These are phyloP conservation scores for Bucorvus abyssinicus DNA, from an alignment of 2,797 vertebrate genomes.

Conservation along the genomic window DNA sequence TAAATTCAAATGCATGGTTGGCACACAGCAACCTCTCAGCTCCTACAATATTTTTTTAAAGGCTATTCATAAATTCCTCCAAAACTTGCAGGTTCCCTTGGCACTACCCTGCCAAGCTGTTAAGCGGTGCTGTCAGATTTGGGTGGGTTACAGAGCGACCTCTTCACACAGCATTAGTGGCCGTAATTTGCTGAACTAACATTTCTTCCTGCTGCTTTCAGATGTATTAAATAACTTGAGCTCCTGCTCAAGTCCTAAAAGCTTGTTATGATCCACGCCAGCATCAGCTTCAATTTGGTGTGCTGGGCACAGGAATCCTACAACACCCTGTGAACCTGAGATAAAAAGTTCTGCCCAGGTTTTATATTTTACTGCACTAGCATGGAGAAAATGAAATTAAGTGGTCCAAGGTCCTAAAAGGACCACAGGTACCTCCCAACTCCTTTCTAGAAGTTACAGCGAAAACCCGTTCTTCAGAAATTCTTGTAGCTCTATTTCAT, in stretches of 20 bases:
- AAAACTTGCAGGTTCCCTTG: not conserved
- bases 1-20: not conserved
- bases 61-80: not conserved
- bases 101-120: not conserved
- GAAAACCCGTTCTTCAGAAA: not conserved
- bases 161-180: not conserved
- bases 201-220: not conserved
- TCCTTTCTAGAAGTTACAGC: not conserved
- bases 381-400: not conserved
- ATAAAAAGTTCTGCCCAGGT: not conserved
- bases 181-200: not conserved
- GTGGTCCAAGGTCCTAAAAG: not conserved
- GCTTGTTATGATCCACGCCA: not conserved
- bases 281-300: not conserved
- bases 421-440: not conserved
- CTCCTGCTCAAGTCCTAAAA: not conserved
- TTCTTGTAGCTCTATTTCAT: not conserved
- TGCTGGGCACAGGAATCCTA: not conserved
- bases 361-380: not conserved
- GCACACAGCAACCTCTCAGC: not conserved
- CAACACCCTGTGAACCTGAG: accelerated
- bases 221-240: not conserved
- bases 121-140: not conserved
- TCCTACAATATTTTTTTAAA: not conserved
- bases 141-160: not conserved